Evolutionary conservation across 1,140 invertebrate species (phyloP), one percentile per base, ranked within the genome.

Genomic region (Habropoda laboriosa): DNA sequence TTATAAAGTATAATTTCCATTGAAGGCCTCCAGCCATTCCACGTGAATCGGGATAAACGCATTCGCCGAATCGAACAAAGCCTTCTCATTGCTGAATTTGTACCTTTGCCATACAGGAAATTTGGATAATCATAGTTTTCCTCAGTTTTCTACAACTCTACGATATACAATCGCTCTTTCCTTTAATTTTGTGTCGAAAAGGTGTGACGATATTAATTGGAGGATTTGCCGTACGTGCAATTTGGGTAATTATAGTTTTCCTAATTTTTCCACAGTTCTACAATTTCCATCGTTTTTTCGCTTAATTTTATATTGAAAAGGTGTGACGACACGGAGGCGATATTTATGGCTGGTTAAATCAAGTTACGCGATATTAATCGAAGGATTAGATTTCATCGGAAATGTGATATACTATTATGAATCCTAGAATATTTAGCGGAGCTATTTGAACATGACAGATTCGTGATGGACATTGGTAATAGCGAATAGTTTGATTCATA

Each of bases 1-100:
- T 77, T 77, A 77, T 70, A 77, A 77, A 77, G 75, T 77, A 70
- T 77, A 77, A 77, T 77, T 77, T 49, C 75, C 55, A 77, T 77
- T 77, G 55, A 71, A 70, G 49, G 16, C 27, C 2, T 12, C 21
- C 38, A n/a, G 18, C n/a, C 40, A 47, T 53, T 64, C 24, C 55
- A 45, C 30, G 42, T 16, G 63, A 35, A 47, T 47, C 42, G n/a
- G 16, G 16, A 24, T 38, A 51, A 55, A 75, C 21, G 47, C 38
- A 16, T 45, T 27, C 12, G 24, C 1, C 8, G 21, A 49, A 47
- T 32, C 40, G 42, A 12, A 32, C 27, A 18, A n/a, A 3, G 5
- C 18, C 27, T 7, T 30, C n/a, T 45, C 30, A 55, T 24, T 18
- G 27, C 7, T 35, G 8, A 57, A 66, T 42, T 57, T 16, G 63